These are phyloP conservation scores for Ernsta delagoae DNA, from an alignment of 2,888 invertebrate genomes.

Conservation along the genomic window DNA sequence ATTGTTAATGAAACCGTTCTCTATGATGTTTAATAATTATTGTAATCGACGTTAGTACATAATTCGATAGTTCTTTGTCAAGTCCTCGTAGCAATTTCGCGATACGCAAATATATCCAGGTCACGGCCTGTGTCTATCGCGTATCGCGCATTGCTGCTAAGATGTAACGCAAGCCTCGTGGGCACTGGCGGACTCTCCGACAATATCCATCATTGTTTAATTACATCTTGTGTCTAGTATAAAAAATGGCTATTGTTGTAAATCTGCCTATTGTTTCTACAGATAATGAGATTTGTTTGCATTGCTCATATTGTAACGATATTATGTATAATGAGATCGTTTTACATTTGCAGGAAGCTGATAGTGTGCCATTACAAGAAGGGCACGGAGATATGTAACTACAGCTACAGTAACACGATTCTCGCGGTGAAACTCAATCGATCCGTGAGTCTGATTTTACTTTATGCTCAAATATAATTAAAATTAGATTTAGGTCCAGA, in stretches of 20 bases:
- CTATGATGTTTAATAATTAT: neutral
- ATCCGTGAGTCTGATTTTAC: constrained; percentile 85
- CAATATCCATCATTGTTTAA: neutral
- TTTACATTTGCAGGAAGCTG: constrained; percentile 83
- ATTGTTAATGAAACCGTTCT: neutral
- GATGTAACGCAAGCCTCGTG: neutral
- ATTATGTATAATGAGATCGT: constrained; percentile 18
- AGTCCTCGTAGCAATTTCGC: constrained; percentile 8
- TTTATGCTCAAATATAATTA: too few species aligned
- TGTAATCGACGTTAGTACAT: neutral
- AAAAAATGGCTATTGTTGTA: neutral
- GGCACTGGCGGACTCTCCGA: neutral
- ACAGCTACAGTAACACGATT: constrained; percentile 97
- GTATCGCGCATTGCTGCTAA: neutral
- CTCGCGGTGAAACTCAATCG: constrained; percentile 98
- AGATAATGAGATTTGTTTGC: neutral
- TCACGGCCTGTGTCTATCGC: constrained; percentile 11
- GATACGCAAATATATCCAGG: constrained; percentile 1
- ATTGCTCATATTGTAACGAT: constrained; percentile 8
- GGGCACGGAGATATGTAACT: constrained; percentile 99
- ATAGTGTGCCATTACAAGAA: constrained; percentile 99
- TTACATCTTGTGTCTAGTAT: neutral
- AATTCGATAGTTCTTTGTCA: neutral
- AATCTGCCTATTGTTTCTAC: neutral
- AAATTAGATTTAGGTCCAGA: too few species aligned